Evolutionary conservation across 1,140 invertebrate species (phyloP).

Genomic region (Goniozus legneri): DNA sequence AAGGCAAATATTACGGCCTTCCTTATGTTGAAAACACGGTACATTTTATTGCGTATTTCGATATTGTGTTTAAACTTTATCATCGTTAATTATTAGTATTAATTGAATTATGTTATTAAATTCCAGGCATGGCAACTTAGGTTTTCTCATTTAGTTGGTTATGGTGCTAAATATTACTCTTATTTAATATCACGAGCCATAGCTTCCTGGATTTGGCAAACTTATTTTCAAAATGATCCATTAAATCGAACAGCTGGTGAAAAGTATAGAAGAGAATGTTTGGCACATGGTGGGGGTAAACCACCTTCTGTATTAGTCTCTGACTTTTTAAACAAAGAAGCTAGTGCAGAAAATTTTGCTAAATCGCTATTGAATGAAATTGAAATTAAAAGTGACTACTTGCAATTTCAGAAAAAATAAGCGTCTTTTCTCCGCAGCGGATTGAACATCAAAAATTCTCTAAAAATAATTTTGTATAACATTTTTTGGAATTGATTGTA

Average conservation of each 20-base stretch:
- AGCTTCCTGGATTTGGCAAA: constrained; percentile 91
- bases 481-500: constrained; percentile 3
- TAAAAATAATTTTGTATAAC: background rate
- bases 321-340: constrained; percentile 68
- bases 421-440: no score
- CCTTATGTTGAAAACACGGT: constrained; percentile 86
- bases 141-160: constrained; percentile 95
- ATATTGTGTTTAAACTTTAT: constrained; percentile 8
- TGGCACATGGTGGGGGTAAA: constrained; percentile 86
- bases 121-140: constrained; percentile 88
- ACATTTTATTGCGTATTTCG: constrained; percentile 32
- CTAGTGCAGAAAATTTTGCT: constrained; percentile 60
- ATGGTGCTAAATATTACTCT: constrained; percentile 98
- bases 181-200: constrained; percentile 93
- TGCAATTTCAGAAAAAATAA: constrained; percentile 26
- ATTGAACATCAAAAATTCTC: no score
- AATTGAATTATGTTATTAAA: constrained; percentile 21
- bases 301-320: constrained; percentile 70
- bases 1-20: constrained; percentile 80
- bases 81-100: constrained; percentile 3
- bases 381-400: constrained; percentile 51
- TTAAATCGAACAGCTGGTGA: constrained; percentile 74
- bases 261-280: constrained; percentile 70
- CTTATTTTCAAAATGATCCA: constrained; percentile 81
- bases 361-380: constrained; percentile 60